These are phyloP conservation scores for Aegithalos caudatus DNA, from an alignment of 2,113 vertebrate genomes.

Conservation along the genomic window DNA sequence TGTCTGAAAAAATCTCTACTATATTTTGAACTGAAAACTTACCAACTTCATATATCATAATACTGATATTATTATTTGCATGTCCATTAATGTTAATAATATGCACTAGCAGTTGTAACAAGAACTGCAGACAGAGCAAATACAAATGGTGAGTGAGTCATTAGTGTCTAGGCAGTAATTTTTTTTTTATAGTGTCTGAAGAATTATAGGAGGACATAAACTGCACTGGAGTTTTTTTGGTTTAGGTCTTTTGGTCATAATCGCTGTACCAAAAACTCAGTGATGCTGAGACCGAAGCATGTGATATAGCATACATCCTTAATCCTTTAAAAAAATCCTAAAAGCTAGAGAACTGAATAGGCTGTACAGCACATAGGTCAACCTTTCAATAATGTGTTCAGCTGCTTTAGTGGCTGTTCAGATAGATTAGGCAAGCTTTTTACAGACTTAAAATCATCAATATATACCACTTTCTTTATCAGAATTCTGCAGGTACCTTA, in stretches of 20 bases:
- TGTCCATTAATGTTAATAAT: not conserved
- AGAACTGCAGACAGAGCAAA: not conserved
- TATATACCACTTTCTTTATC: conserved; percentile 16
- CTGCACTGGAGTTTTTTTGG: not conserved
- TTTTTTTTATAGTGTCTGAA: not conserved
- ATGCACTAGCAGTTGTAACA: not conserved
- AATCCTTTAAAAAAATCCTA: not conserved
- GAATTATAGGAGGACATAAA: not conserved
- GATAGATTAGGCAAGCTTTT: not conserved
- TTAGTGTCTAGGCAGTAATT: not conserved
- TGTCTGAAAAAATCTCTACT: not conserved
- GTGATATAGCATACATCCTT: not conserved
- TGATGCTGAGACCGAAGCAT: not conserved
- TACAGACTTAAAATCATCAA: not conserved
- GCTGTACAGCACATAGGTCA: not conserved
- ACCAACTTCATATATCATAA: not conserved
- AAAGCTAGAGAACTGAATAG: not conserved
- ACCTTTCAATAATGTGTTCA: not conserved
- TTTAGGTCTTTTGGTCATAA: not conserved
- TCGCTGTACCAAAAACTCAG: not conserved
- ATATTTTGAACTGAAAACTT: not conserved
- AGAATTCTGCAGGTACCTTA: not conserved
- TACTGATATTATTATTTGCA: not conserved
- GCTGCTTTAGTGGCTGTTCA: not conserved
- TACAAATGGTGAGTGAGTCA: not conserved